phyloP scores from a whole-genome alignment of 2,113 vertebrate genomes.

The Corythoichthys intestinalis region DNA sequence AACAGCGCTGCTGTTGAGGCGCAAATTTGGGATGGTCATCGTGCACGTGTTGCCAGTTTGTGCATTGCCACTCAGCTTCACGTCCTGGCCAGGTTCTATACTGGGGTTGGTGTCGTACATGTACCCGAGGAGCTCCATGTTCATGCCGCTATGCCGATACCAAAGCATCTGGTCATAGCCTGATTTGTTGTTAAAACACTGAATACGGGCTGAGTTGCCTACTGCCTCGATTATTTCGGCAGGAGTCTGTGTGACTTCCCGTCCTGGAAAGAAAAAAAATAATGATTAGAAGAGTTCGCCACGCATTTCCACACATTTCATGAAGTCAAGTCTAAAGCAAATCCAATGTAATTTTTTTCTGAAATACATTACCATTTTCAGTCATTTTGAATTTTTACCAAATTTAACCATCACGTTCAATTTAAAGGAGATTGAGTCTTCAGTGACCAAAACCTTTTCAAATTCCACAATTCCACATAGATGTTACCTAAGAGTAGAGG shows the following conservation, averaged over 20 bases:
- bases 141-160: conserved; percentile 32
- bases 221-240: neutral
- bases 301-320: too few species aligned
- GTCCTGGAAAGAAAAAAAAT: conserved; percentile 15
- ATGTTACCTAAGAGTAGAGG: too few species aligned
- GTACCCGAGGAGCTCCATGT: conserved; percentile 33
- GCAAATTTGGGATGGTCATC: neutral
- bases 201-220: conserved; percentile 8
- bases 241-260: conserved; percentile 26
- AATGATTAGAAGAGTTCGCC: too few species aligned
- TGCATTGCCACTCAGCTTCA: neutral
- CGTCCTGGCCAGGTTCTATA: neutral
- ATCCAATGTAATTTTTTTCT: too few species aligned
- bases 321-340: too few species aligned
- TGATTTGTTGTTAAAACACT: conserved; percentile 32
- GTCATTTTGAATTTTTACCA: too few species aligned
- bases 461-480: too few species aligned
- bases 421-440: too few species aligned
- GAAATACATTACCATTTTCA: too few species aligned
- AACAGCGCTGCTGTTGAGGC: neutral
- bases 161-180: conserved; percentile 32
- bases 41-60: neutral
- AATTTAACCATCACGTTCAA: too few species aligned
- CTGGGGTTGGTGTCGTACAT: accelerated
- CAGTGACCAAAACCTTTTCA: too few species aligned